phyloP scores from a whole-genome alignment of 1,140 invertebrate genomes.

The Bombyx mori region ASM3026992v2 NC_085114.1:11322501-11323000 shows the following conservation, averaged over 20 bases:
- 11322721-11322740: not conserved
- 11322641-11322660: conserved; percentile 50
- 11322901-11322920: conserved; percentile 1
- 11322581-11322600: conserved; percentile 58
- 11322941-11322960: not conserved
- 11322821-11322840: no score
- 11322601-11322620: conserved; percentile 35
- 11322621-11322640: conserved; percentile 52
- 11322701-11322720: conserved; percentile 10
- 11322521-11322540: conserved; percentile 40
- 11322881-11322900: no score
- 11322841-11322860: no score
- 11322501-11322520: conserved; percentile 55
- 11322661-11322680: conserved; percentile 45
- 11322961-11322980: no score
- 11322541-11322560: conserved; percentile 56
- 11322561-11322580: conserved; percentile 56
- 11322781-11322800: no score
- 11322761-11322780: no score
- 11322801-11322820: no score
- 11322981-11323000: no score
- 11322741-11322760: not conserved
- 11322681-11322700: conserved; percentile 56
- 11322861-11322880: no score
- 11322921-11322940: conserved; percentile 3